Evolutionary conservation across 1,140 invertebrate species (phyloP), one percentile per base, ranked within the genome.

Genomic region (Neodiprion pinetum): DNA sequence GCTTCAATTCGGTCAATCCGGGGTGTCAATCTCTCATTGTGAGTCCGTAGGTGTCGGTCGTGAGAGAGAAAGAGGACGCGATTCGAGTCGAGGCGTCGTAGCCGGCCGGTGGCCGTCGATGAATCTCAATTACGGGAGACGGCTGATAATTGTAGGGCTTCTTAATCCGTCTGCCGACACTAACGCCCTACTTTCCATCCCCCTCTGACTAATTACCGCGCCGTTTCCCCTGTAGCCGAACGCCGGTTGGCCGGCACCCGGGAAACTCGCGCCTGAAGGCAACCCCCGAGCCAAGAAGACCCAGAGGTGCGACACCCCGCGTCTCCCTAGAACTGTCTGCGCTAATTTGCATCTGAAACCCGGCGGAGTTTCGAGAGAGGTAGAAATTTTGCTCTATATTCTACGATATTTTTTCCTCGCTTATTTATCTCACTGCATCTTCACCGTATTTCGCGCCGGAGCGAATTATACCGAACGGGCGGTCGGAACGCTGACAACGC

Each of bases 401-500:
- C 53, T 61, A 0, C 8, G n/a, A 61, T 61, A 3, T n/a, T 61
- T 17, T 61, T 61, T 17, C n/a, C 53, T 61, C 67, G 11, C 23
- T 21, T 69, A 14, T 69, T 69, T 47, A 17, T 21, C 67, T 47
- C 12, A 69, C 12, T 69, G 40, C 67, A 69, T 65, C 17, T 65
- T 65, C 61, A 65, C 12, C 17, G 12, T 17, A 21, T 65, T 17
- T 65, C 61, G 12, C 12, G 61, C 61, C 7, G 61, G 61, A 14
- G 7, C 7, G 12, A 14, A 14, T 65, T 65, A 40, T 40, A 40
- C 28, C 28, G 28, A 40, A 40, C 28, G 28, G 12, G 12, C 71
- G 75, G 73, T 80, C 76, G 61, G 12, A 65, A 65, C 17, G 61
- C 61, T 65, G 12, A 21, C 61, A 40, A 40, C 61, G 80, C 81